These are phyloP conservation scores for Pristis pectinata DNA, from an alignment of 2,797 vertebrate species.

Conservation along the genomic window DNA sequence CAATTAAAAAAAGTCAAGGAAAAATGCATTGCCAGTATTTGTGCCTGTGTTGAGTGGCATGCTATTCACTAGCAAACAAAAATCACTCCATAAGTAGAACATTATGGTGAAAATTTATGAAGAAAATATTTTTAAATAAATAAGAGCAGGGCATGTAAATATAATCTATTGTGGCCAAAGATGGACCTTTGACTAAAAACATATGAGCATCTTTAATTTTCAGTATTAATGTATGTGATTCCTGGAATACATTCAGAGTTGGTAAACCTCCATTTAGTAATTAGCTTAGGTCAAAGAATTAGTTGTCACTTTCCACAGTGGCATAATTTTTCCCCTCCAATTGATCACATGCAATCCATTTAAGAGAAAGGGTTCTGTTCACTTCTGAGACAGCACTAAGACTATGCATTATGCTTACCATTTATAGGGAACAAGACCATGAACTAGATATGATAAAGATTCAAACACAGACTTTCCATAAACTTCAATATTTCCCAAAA, in stretches of 20 bases:
- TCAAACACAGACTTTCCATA: no score
- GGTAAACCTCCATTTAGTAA: background rate
- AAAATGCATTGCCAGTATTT: no score
- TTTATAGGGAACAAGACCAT: background rate
- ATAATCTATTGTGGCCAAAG: background rate
- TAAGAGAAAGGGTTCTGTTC: background rate
- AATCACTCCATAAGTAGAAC: no score
- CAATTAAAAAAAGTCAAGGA: no score
- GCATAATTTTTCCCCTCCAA: background rate
- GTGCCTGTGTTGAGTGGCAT: no score
- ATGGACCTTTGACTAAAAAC: background rate
- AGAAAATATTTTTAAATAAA: no score
- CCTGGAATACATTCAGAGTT: background rate
- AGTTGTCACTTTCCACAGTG: no score
- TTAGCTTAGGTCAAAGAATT: no score
- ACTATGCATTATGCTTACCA: background rate
- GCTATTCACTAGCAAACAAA: no score
- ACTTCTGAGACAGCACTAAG: background rate
- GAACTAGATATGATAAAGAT: background rate
- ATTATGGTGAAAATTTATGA: no score
- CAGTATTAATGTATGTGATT: background rate
- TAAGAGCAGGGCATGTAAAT: no score
- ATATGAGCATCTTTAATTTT: background rate
- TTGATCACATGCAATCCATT: background rate
- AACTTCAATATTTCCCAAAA: no score